Evolutionary conservation across 2,888 invertebrate genomes (phyloP), one percentile per base, ranked within the genome.

Genomic region (Sinopyrophorus schimmeli): DNA sequence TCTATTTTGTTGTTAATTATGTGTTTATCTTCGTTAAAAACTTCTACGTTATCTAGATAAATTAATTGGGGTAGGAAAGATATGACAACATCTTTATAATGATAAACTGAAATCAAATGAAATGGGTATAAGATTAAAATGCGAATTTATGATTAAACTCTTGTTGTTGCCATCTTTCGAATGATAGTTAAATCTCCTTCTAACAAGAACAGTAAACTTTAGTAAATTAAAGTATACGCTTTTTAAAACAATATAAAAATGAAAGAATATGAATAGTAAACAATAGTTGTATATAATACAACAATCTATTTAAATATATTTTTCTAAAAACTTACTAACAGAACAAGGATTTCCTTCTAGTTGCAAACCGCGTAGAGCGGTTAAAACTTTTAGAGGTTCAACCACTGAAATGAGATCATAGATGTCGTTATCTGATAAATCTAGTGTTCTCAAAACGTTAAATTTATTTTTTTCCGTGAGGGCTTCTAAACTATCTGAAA

Each of bases 351-450:
- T 82, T 31, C 82, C 82, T 47, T 76, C 72, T 17, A 82, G 72
- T 34, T 70, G 65, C 10, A 82, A 65, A 6, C 76, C 70, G n/a
- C 57, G 63, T 4, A 82, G 68, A 43, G 65, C 67, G 9, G 72
- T 70, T 24, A 82, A 59, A 3, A 28, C 40, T 2, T 58, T 58
- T 20, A 80, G 44, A 6, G 66, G 64, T 48, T 69, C 62, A 54
- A 80, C 63, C 72, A 76, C 64, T 5, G 61, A 58, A n/a, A 72
- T 63, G 20, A 81, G 61, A 55, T 74, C 58, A 68, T 67, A 77
- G 77, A 82, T 77, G 76, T 80, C 79, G 71, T 81, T 81, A 56
- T 80, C 76, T 6, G 78, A 74, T 51, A 82, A 63, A 72, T 81
- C 81, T 41, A 81, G 60, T 3, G 28, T 20, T 32, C 30, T 28